Evolutionary conservation across 2,888 invertebrate species (phyloP), one percentile per base, ranked within the genome.

Genomic region (Synanthedon formicaeformis): DNA sequence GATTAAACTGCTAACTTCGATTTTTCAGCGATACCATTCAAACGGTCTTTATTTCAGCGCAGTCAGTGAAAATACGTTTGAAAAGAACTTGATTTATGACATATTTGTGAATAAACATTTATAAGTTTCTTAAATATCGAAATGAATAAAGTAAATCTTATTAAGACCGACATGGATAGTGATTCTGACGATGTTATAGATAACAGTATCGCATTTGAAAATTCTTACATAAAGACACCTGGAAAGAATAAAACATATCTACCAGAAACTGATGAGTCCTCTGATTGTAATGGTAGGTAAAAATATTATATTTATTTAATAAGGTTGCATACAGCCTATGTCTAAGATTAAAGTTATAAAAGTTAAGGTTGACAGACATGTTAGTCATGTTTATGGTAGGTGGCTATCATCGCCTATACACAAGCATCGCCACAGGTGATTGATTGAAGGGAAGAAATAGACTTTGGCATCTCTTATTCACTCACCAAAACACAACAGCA

Each of bases 211-310:
- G 56, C 69, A 51, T 65, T 62, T 11, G 67, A 74, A 40, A 67
- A 74, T 53, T 75, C 76, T 3, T 70, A 69, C 56, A 55, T 60
- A 2, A 75, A 68, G 57, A 80, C 61, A 51, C 59, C 55, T 6
- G 57, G 58, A 48, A 72, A 77, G 60, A 83, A 84, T 58, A 66
- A 68, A 40, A 84, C 81, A 50, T 81, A 75, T 54, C 71, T 85
- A n/a, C 74, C 85, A 10, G 86, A 85, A 66, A 82, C 85, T 48
- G 85, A 84, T 23, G 81, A 82, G 58, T 81, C 76, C 52, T 53
- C 55, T 18, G 64, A 34, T 34, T 34, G 74, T 51, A 73, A 73
- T 54, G 79, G 84, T 82, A 67, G 56, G 18, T n/a, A 27, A 48
- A 40, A 10, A 23, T 12, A 14, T 45, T n/a, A 45, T 45, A 14